A percentile compares a stretch with the other conserved stretches of the same genome.
Evolutionary conservation across 2,888 invertebrate species (phyloP).

Genomic region (Busseola fusca): DNA sequence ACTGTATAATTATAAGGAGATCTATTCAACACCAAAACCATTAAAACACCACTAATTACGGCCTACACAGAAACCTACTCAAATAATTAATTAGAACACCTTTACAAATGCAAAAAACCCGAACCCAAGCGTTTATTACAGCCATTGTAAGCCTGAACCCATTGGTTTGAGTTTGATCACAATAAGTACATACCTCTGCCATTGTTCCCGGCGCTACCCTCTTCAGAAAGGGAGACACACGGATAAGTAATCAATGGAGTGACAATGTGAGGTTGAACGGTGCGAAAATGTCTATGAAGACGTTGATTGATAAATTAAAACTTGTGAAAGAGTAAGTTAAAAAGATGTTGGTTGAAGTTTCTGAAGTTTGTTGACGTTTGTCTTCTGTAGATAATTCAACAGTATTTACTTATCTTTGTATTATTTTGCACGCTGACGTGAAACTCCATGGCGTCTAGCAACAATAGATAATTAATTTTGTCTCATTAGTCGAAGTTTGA

Average conservation of each 20-base stretch:
- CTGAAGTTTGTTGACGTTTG: not conserved
- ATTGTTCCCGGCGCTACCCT: slow-evolving; percentile 50
- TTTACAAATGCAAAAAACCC: slow-evolving; percentile 39
- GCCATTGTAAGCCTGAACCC: slow-evolving; percentile 40
- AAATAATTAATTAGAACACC: slow-evolving; percentile 49
- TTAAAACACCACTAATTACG: slow-evolving; percentile 22
- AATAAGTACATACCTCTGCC: slow-evolving; percentile 53
- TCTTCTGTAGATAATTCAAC: not conserved
- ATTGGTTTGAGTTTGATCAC: slow-evolving; percentile 58
- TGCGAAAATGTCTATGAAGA: not conserved
- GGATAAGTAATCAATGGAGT: slow-evolving; percentile 39
- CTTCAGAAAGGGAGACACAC: slow-evolving; percentile 32
- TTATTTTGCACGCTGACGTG: not conserved
- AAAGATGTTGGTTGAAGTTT: not conserved
- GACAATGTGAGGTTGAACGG: slow-evolving; percentile 1
- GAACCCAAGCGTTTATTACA: slow-evolving; percentile 39
- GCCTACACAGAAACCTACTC: slow-evolving; percentile 18
- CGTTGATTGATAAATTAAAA: not conserved
- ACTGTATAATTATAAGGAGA: not conserved
- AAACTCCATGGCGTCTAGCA: not conserved
- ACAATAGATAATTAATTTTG: not conserved
- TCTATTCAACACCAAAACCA: not conserved
- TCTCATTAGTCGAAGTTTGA: not conserved
- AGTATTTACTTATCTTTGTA: not conserved
- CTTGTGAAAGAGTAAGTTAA: not conserved